Evolutionary conservation across 1,140 invertebrate species (phyloP), one percentile per base, ranked within the genome.

Genomic region (Papilio polytes): DNA sequence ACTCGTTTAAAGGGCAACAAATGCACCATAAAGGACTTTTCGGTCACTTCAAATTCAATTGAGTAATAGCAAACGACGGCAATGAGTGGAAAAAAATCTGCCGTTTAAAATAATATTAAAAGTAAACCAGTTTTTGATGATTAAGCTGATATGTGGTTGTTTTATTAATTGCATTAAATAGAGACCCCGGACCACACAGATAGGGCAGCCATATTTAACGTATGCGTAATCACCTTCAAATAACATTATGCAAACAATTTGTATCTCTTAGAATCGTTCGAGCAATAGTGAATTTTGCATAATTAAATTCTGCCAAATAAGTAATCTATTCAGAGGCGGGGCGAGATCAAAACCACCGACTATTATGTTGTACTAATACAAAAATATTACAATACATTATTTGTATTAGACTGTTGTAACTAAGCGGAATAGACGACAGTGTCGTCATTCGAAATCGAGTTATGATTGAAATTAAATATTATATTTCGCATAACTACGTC

Each of bases 171-270:
- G 84, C 83, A 84, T 86, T 84, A 80, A 78, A 82, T 84, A 80
- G 76, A 83, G 76, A 70, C 44, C 46, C 31, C n/a, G 12, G 85
- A 88, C 89, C 86, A 89, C 88, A 86, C 86, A 87, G 74, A 78
- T 72, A 79, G 81, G 74, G 56, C 56, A 80, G 83, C 82, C 63
- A 20, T 53, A 26, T 86, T 84, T 88, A 81, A 84, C 84, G 80
- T 81, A 81, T 81, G 78, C 80, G 78, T 51, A 63, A 85, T 90
- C 91, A 91, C 91, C 92, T 93, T 91, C 90, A 91, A 88, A 88
- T 88, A 89, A 90, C 91, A 90, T 90, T 85, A 87, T 82, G 84
- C 84, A 79, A 81, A 82, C 80, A 46, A 44, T 74, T 53, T 76
- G 74, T 76, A 48, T 76, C 74, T 76, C 41, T 76, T 76, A 46